phyloP scores from a whole-genome alignment of 1,140 invertebrate species.

The Eurosta solidaginis region DNA sequence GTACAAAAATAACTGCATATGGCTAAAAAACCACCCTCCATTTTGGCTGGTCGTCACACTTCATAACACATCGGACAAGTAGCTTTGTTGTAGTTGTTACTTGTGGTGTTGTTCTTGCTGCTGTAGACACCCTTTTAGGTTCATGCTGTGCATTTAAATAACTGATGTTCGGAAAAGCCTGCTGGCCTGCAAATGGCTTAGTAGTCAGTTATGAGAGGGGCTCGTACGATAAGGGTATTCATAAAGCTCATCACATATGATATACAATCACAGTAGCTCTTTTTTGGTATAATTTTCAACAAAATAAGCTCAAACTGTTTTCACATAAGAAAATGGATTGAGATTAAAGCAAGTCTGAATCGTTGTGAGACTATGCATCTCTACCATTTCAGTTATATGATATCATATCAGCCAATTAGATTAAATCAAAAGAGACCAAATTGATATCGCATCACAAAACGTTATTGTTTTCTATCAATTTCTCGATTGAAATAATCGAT shows the following conservation, averaged over 20 bases:
- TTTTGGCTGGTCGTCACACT: not conserved
- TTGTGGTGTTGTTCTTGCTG: not conserved
- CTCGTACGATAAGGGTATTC: not conserved
- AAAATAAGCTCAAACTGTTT: too few relatives aligned
- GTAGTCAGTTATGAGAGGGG: not conserved
- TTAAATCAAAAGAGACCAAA: too few relatives aligned
- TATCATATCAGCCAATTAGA: too few relatives aligned
- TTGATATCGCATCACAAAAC: too few relatives aligned
- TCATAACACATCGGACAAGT: not conserved
- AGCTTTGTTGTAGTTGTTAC: not conserved
- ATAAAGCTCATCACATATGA: not conserved
- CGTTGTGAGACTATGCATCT: too few relatives aligned
- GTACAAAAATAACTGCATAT: not conserved
- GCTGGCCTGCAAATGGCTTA: not conserved
- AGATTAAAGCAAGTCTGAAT: too few relatives aligned
- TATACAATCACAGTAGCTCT: not conserved
- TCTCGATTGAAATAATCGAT: too few relatives aligned
- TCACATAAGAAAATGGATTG: too few relatives aligned
- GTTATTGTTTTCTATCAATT: too few relatives aligned
- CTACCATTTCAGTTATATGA: too few relatives aligned
- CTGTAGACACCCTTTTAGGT: constrained; percentile 9
- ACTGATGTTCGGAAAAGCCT: not conserved
- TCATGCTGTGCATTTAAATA: not conserved
- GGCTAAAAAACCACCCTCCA: not conserved
- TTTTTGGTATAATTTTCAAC: too few relatives aligned